phyloP scores from a whole-genome alignment of 2,113 vertebrate genomes.

The Fulmarus glacialis region DNA sequence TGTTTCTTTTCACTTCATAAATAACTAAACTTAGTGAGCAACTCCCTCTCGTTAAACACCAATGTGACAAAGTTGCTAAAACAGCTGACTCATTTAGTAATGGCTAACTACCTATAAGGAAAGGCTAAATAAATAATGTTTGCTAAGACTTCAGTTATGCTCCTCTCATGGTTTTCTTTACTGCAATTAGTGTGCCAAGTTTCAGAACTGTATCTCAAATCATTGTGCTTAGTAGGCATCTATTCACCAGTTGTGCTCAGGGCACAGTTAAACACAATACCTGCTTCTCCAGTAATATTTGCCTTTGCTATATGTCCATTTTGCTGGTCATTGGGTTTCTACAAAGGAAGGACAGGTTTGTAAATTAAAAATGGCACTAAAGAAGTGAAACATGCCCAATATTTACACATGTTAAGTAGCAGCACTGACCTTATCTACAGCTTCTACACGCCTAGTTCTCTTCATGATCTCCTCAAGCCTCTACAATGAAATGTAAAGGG shows the following conservation, averaged over 20 bases:
- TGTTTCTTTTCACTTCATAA: background rate
- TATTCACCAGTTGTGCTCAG: background rate
- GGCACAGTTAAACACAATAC: constrained; percentile 69
- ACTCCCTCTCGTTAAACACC: background rate
- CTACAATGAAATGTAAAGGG: constrained; percentile 69
- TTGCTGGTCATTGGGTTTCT: constrained; percentile 85
- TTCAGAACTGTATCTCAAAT: background rate
- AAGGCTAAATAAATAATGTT: background rate
- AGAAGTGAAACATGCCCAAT: background rate
- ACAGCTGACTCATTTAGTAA: background rate
- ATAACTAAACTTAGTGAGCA: background rate
- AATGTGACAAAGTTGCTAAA: background rate
- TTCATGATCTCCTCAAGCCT: constrained; percentile 98
- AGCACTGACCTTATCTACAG: constrained; percentile 84
- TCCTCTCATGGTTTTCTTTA: background rate
- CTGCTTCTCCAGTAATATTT: constrained; percentile 70
- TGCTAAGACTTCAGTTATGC: background rate
- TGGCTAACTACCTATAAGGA: background rate
- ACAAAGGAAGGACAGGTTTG: constrained; percentile 37
- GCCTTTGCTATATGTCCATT: constrained; percentile 84
- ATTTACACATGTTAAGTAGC: background rate
- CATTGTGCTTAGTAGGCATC: background rate
- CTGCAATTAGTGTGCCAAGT: background rate
- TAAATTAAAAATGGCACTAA: background rate
- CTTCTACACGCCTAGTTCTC: constrained; percentile 90